Conservation (phyloP, 2,113 vertebrate species). For the Oreochromis niloticus region DNA sequence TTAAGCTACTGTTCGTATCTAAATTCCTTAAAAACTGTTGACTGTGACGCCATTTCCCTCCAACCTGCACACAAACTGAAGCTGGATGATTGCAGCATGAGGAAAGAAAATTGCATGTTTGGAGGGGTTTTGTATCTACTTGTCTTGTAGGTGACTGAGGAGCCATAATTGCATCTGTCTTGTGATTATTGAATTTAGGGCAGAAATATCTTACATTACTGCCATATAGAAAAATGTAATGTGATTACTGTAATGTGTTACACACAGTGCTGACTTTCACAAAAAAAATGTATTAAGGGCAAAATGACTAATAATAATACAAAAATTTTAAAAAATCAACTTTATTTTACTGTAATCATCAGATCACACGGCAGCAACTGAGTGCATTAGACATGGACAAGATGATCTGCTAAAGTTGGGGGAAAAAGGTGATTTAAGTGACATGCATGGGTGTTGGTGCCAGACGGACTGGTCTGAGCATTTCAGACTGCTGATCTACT, state of each 20-base stretch:
- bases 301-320: background rate
- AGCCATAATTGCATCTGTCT: background rate
- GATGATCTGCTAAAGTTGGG: background rate
- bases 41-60: background rate
- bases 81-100: background rate
- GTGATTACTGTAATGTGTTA: background rate
- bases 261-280: background rate
- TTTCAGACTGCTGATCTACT: background rate
- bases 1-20: background rate
- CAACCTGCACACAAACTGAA: background rate
- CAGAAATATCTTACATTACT: background rate
- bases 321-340: fast-evolving
- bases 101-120: background rate
- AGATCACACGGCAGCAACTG: background rate
- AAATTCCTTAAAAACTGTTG: background rate
- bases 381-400: background rate
- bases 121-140: background rate
- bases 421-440: fast-evolving
- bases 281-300: background rate
- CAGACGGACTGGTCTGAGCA: background rate
- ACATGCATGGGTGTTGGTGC: background rate
- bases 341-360: background rate
- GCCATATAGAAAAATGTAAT: background rate
- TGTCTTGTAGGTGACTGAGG: background rate
- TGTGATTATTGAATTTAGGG: background rate